Evolutionary conservation across 2,797 vertebrate species (phyloP), one percentile per base, ranked within the genome.

Genomic region (Threskiornis aethiopicus): DNA sequence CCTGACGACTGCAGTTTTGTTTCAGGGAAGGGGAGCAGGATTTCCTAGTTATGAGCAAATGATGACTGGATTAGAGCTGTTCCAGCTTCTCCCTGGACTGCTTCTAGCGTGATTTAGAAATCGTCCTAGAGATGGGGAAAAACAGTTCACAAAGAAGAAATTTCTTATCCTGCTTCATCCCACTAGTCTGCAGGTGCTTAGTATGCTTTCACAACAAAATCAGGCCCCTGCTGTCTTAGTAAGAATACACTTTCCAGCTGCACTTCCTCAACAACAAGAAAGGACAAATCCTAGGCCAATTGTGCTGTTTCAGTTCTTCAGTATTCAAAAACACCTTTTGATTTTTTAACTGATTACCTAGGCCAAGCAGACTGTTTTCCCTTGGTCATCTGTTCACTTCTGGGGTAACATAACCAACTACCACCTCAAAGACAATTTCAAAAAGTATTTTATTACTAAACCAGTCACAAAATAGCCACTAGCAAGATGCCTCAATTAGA

Each of bases 281-380:
- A 59, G 33, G 2, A 9, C 9, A 54, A 61, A 26, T 7, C 5
- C 14, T 4, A 28, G 3, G 25, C 9, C 29, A 37, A 19, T 0
- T 1, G 0, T 1, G 18, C 28, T 42, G 28, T 5, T 52, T 31
- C 4, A 13, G 22, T 9, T 35, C 15, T 28, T 21, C 33, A 31
- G 11, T 2, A 37, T 28, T 15, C 28, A 55, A 46, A 66, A 22
- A 5, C 0, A 0, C 5, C 6, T 59, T 17, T 6, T 9, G 0
- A 8, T 3, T 61, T 25, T 65, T 54, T 8, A 8, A 47, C 2
- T 13, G 0, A 41, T 47, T 35, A 35, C 3, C 13, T 7, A 61
- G 11, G 21, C 9, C 11, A 42, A 11, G 19, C 35, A 58, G 16
- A 52, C 7, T 1, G 28, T 11, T 11, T 5, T 7, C 18, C 31